Evolutionary conservation across 2,888 invertebrate genomes (phyloP).

Genomic region (Chrysolina americana): DNA sequence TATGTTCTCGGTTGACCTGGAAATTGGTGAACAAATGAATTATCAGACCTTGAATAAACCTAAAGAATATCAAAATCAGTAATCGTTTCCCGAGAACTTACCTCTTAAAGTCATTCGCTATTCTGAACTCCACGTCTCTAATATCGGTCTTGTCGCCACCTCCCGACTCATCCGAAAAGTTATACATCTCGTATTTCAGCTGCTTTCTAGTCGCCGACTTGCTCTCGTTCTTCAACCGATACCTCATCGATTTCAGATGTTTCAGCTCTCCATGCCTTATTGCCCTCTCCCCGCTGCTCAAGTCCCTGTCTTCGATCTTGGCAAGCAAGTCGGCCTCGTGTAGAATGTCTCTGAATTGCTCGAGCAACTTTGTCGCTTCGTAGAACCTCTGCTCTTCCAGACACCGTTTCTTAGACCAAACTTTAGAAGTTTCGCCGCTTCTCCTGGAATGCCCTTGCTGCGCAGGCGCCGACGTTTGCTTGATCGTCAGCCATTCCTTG

Average conservation of each 20-base stretch:
- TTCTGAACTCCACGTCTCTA: slow-evolving; percentile 77
- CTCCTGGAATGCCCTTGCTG: slow-evolving; percentile 47
- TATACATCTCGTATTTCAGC: slow-evolving; percentile 79
- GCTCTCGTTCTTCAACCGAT: slow-evolving; percentile 71
- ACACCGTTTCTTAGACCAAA: slow-evolving; percentile 92
- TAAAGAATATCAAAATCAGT: too few species aligned
- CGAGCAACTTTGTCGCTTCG: slow-evolving; percentile 93
- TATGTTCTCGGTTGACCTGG: too few species aligned
- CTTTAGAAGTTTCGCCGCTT: slow-evolving; percentile 70
- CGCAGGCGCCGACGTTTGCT: slow-evolving; percentile 69
- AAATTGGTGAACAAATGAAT: too few species aligned
- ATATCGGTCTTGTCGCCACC: slow-evolving; percentile 68
- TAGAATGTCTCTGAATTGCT: slow-evolving; percentile 89
- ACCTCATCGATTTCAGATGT: slow-evolving; percentile 81
- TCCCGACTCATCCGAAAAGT: slow-evolving; percentile 75
- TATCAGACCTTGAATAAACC: too few species aligned
- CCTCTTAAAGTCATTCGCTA: slow-evolving; percentile 76
- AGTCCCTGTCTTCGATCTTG: slow-evolving; percentile 62
- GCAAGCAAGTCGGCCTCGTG: slow-evolving; percentile 71
- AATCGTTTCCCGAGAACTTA: slow-evolving; percentile 6
- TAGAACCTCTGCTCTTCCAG: slow-evolving; percentile 98
- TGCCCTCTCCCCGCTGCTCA: slow-evolving; percentile 83
- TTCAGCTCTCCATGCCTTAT: slow-evolving; percentile 91
- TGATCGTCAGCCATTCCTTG: slow-evolving; percentile 87
- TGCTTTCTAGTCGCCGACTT: slow-evolving; percentile 82